Conservation (phyloP, 2,797 vertebrate genomes). For the Sebastolobus altivelis region DNA sequence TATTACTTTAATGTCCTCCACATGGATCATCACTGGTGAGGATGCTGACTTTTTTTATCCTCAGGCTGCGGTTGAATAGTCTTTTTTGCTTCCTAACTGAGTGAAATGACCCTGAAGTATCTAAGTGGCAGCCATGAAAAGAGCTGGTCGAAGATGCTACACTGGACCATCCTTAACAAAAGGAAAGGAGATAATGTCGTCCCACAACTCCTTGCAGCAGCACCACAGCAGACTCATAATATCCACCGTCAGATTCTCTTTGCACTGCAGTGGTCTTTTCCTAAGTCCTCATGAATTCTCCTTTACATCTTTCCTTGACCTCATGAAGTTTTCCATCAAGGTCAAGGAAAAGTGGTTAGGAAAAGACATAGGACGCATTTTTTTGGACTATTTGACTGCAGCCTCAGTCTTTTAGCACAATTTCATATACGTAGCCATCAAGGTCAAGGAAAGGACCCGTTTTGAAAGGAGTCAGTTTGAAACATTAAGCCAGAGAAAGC, state of each 20-base stretch:
- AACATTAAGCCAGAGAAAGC: not conserved
- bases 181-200: not conserved
- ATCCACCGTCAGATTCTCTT: accelerated
- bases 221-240: too few species aligned
- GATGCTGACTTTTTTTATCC: not conserved
- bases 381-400: not conserved
- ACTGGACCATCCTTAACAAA: not conserved
- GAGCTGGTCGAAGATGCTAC: not conserved
- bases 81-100: not conserved
- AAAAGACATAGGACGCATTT: not conserved
- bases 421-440: not conserved
- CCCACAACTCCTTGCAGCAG: too few species aligned
- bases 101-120: not conserved
- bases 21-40: not conserved
- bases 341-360: not conserved
- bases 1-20: not conserved
- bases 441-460: too few species aligned
- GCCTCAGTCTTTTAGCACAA: not conserved
- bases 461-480: not conserved
- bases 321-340: not conserved
- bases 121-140: not conserved
- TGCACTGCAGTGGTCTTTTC: too few species aligned
- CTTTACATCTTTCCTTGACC: not conserved
- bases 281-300: too few species aligned
- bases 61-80: not conserved